phyloP scores from a whole-genome alignment of 1,140 invertebrate species.

The Cephus cinctus region DNA sequence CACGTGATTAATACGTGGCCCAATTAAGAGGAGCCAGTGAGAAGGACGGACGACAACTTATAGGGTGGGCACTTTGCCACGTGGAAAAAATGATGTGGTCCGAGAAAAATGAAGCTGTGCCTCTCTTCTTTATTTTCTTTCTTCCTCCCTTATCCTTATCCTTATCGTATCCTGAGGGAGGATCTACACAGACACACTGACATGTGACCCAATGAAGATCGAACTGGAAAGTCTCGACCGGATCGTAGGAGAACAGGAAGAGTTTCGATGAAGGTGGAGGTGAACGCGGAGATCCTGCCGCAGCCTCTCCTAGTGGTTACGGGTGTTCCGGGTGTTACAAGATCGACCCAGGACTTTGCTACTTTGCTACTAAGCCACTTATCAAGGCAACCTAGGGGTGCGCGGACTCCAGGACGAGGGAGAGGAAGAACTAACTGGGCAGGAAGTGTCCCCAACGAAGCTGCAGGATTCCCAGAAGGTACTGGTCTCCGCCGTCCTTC shows the following conservation, averaged over 20 bases:
- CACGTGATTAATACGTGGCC: slow-evolving; percentile 33
- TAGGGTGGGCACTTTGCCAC: slow-evolving; percentile 16
- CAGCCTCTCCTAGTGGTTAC: too few species aligned
- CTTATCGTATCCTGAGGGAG: neutral
- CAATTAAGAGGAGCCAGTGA: slow-evolving; percentile 28
- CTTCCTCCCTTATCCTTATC: neutral
- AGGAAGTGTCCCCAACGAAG: too few species aligned
- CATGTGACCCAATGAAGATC: neutral
- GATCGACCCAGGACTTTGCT: too few species aligned
- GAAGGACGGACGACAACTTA: slow-evolving; percentile 21
- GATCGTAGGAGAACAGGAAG: neutral
- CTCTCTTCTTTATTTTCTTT: neutral
- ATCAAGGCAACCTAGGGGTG: too few species aligned
- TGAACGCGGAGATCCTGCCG: too few species aligned
- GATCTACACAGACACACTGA: neutral
- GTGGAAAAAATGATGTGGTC: too few species aligned
- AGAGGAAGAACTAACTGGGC: too few species aligned
- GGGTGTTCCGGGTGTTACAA: too few species aligned
- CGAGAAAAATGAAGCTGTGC: slow-evolving; percentile 3
- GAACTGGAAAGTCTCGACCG: neutral
- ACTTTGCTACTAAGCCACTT: slow-evolving; percentile 19
- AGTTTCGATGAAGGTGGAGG: too few species aligned
- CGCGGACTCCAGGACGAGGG: too few species aligned
- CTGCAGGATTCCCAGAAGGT: too few species aligned
- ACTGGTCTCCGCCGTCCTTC: too few species aligned